Percentiles rank a stretch among this genome's conserved stretches.
These are phyloP conservation scores for Marasmarcha lunaedactyla DNA, from an alignment of 2,888 invertebrate species.

Conservation along the genomic window DNA sequence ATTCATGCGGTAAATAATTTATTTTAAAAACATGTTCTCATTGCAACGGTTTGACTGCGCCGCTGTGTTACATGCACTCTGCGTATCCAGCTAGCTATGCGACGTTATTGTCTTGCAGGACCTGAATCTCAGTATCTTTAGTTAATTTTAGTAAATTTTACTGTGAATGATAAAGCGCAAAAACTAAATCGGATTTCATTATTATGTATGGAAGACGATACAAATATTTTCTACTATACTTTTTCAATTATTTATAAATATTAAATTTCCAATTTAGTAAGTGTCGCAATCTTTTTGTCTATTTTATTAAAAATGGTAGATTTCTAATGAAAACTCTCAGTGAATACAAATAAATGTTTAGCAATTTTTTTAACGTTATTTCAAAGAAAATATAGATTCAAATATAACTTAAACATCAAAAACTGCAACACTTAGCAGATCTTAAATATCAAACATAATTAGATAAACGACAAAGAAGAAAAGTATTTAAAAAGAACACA, in stretches of 20 bases:
- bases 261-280: neutral
- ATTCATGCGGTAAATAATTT: conserved; percentile 64
- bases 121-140: conserved; percentile 37
- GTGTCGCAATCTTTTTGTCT: neutral
- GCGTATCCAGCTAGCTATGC: conserved; percentile 55
- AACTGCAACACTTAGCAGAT: no score
- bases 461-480: no score
- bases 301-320: conserved; percentile 1
- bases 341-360: no score
- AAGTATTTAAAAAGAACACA: conserved; percentile 10
- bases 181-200: conserved; percentile 36
- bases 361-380: no score
- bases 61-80: conserved; percentile 52
- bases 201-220: conserved; percentile 63
- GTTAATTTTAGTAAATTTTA: neutral
- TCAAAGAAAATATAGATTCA: no score
- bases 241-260: conserved; percentile 14
- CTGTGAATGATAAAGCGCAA: conserved; percentile 7
- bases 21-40: conserved; percentile 54
- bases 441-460: no score
- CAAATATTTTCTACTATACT: conserved; percentile 37
- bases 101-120: conserved; percentile 68
- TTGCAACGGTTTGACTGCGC: conserved; percentile 38
- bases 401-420: no score
- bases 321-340: no score